Conservation (phyloP, 2,113 vertebrate genomes). For the Sapayoa aenigma region DNA sequence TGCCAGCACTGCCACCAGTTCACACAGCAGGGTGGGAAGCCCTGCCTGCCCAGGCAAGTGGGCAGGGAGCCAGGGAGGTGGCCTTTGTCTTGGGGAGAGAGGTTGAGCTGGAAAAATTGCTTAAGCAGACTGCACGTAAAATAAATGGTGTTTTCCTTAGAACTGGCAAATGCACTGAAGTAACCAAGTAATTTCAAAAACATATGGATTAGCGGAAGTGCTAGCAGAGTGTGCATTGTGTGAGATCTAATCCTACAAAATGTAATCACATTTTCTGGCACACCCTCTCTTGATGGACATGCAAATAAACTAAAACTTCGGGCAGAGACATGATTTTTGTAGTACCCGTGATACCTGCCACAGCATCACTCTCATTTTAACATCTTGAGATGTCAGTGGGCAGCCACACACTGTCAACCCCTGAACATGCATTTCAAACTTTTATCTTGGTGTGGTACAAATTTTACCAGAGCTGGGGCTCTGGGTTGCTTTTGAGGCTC, state of each 20-base stretch:
- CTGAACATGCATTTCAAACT: neutral
- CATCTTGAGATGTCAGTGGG: neutral
- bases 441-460: neutral
- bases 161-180: neutral
- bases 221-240: neutral
- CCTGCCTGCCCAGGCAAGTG: neutral
- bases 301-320: neutral
- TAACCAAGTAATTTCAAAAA: neutral
- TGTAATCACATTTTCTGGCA: neutral
- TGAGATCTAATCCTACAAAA: neutral
- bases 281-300: neutral
- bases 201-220: neutral
- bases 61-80: constrained; percentile 50
- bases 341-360: fast-evolving
- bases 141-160: neutral
- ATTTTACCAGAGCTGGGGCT: neutral
- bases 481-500: neutral
- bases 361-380: neutral
- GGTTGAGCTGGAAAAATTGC: constrained; percentile 27
- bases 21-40: constrained; percentile 37
- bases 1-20: constrained; percentile 1
- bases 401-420: fast-evolving
- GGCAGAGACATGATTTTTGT: neutral
- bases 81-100: constrained; percentile 48
- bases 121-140: neutral